phyloP scores from a whole-genome alignment of 2,113 vertebrate genomes.

The Corythaixoides concolor region DNA sequence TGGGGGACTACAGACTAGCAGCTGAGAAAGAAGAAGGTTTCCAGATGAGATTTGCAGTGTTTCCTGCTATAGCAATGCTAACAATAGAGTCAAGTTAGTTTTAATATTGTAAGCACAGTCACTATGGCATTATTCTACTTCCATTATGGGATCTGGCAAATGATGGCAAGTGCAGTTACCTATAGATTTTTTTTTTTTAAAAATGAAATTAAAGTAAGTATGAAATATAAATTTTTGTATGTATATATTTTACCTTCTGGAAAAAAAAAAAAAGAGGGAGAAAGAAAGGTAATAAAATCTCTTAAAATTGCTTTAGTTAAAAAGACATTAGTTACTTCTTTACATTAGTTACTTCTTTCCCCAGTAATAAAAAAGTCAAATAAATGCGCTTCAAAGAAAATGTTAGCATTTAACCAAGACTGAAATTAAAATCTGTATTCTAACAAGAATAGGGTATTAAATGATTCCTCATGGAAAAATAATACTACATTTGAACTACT shows the following conservation, averaged over 20 bases:
- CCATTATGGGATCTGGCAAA: not conserved
- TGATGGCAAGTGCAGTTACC: not conserved
- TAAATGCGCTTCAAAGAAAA: not conserved
- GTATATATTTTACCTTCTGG: not conserved
- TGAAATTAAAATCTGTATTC: not conserved
- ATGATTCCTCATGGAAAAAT: not conserved
- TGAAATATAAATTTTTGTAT: not conserved
- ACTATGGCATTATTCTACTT: not conserved
- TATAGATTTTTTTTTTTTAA: not conserved
- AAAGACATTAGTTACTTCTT: not conserved
- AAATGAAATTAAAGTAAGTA: not conserved
- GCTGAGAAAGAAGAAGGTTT: not conserved
- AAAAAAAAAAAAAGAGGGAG: not conserved
- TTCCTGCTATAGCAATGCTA: not conserved
- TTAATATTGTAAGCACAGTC: not conserved
- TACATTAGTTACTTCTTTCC: too few relatives aligned
- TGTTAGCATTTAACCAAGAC: not conserved
- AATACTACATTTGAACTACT: not conserved
- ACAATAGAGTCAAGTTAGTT: not conserved
- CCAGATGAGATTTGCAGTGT: not conserved
- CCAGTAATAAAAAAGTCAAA: not conserved
- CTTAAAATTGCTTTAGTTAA: not conserved
- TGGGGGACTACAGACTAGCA: not conserved
- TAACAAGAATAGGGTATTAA: not conserved
- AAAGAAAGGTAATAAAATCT: not conserved